Conservation (phyloP, 2,888 invertebrate genomes). For the Leptodirus hochenwartii region DNA sequence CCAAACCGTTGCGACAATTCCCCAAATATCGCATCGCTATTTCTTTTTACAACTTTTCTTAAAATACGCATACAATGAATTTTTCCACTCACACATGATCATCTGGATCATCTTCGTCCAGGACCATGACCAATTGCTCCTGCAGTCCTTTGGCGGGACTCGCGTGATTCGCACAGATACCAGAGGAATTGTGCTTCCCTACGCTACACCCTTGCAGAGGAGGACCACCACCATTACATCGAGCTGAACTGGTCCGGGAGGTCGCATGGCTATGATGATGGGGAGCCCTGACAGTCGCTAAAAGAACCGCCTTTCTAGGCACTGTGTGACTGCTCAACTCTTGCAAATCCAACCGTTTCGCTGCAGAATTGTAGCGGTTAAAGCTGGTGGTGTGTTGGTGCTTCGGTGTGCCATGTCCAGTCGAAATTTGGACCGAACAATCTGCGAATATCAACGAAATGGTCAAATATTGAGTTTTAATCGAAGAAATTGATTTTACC, state of each 20-base stretch:
- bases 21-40: too few relatives aligned
- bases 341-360: slow-evolving; percentile 17
- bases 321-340: too few relatives aligned
- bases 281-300: slow-evolving; percentile 26
- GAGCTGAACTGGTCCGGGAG: too few relatives aligned
- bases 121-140: slow-evolving; percentile 17
- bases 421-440: slow-evolving; percentile 15
- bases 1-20: too few relatives aligned
- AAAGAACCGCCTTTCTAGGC: slow-evolving; percentile 23
- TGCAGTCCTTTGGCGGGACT: slow-evolving; percentile 12
- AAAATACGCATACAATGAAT: too few relatives aligned
- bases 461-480: too few relatives aligned
- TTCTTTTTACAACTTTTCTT: too few relatives aligned
- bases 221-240: slow-evolving; percentile 23
- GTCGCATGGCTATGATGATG: too few relatives aligned
- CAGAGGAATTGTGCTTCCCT: slow-evolving; percentile 30
- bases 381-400: too few relatives aligned
- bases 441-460: slow-evolving; percentile 8
- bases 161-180: slow-evolving; percentile 25
- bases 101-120: slow-evolving; percentile 41
- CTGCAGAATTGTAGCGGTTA: too few relatives aligned
- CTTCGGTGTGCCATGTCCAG: too few relatives aligned
- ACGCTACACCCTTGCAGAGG: slow-evolving; percentile 22
- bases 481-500: slow-evolving; percentile 13
- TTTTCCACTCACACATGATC: slow-evolving; percentile 27